Conservation (phyloP, 1,140 invertebrate genomes). For the Anthonomus grandis region DNA sequence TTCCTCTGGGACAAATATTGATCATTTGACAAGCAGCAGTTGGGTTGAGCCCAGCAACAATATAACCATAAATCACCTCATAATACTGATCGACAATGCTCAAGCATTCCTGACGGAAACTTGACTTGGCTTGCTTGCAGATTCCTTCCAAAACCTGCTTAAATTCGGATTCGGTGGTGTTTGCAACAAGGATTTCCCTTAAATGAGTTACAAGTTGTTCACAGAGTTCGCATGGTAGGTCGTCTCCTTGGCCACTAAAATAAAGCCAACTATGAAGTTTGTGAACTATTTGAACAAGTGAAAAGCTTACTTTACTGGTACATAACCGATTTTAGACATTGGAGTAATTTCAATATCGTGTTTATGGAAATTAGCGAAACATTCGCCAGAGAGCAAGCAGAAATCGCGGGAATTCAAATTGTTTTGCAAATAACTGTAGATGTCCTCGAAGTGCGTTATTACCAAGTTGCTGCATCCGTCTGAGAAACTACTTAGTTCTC, state of each 20-base stretch:
- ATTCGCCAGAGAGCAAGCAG: slow-evolving; percentile 74
- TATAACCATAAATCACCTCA: slow-evolving; percentile 65
- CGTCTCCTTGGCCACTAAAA: slow-evolving; percentile 50
- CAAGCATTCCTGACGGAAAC: slow-evolving; percentile 62
- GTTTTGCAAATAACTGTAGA: slow-evolving; percentile 59
- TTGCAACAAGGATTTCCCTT: slow-evolving; percentile 74
- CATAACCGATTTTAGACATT: slow-evolving; percentile 55
- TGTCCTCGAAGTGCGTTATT: slow-evolving; percentile 66
- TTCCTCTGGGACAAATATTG: slow-evolving; percentile 59
- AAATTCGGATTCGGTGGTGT: slow-evolving; percentile 82
- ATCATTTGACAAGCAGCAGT: slow-evolving; percentile 65
- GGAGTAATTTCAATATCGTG: slow-evolving; percentile 62
- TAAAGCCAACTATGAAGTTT: not conserved
- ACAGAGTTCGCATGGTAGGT: slow-evolving; percentile 80
- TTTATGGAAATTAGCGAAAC: slow-evolving; percentile 60
- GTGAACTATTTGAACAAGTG: not conserved
- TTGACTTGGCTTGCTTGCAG: slow-evolving; percentile 71
- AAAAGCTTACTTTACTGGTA: slow-evolving; percentile 46
- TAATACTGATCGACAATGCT: slow-evolving; percentile 77
- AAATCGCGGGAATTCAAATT: slow-evolving; percentile 63
- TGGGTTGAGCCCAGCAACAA: slow-evolving; percentile 67
- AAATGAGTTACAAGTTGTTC: slow-evolving; percentile 76
- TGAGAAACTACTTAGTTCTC: slow-evolving; percentile 64
- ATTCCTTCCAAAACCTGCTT: slow-evolving; percentile 70
- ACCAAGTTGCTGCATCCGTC: slow-evolving; percentile 74